These are phyloP conservation scores for Pristionchus fissidentatus DNA, from an alignment of 2,888 invertebrate species.

Conservation along the genomic window DNA sequence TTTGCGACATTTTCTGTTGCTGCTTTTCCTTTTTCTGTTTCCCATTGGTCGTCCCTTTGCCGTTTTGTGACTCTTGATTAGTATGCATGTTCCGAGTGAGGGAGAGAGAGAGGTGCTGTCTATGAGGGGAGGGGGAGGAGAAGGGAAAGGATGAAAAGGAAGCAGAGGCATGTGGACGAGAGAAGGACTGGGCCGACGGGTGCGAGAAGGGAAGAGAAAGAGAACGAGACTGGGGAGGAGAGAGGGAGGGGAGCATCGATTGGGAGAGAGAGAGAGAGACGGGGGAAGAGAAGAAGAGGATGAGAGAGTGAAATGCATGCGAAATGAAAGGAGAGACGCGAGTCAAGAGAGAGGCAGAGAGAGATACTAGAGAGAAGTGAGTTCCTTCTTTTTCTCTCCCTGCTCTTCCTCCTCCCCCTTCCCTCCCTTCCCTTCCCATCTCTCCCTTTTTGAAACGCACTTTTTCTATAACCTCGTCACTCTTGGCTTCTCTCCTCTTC, in stretches of 20 bases:
- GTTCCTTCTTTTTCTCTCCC: not conserved
- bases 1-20: not conserved
- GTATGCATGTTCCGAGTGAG: no score
- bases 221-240: not conserved
- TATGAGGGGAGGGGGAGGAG: not conserved
- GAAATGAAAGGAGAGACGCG: conserved; percentile 26
- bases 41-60: not conserved
- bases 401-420: not conserved
- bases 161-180: not conserved
- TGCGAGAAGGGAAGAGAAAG: not conserved
- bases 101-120: not conserved
- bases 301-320: conserved; percentile 14
- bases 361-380: conserved; percentile 9
- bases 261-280: not conserved
- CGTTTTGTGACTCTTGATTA: not conserved
- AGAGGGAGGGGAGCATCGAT: not conserved
- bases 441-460: not conserved
- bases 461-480: not conserved
- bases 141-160: not conserved
- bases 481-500: not conserved
- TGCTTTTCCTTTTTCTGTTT: not conserved
- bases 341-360: conserved; percentile 9
- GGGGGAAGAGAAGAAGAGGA: not conserved
- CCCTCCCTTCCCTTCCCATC: not conserved
- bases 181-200: not conserved